Base-by-base conservation (phyloP, 2,113 vertebrate genomes). In the Theristicus caerulescens region DNA sequence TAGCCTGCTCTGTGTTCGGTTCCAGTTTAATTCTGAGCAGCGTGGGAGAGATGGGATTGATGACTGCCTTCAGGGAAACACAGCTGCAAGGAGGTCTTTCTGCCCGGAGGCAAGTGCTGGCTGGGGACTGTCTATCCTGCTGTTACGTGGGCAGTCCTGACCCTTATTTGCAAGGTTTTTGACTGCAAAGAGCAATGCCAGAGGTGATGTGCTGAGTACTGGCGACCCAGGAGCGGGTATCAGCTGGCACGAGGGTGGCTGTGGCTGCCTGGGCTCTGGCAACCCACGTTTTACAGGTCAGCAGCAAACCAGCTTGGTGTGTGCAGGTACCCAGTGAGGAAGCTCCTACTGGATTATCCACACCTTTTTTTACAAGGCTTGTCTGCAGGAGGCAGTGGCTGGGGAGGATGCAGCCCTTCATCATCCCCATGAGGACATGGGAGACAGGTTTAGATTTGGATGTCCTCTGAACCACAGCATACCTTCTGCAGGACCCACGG, bases 151-250 rank as follows among this genome's bases (percentile, higher is more conserved):
- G 44, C 55, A 59, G 44, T 36, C 44, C 51, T 61, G 51, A 65
- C 17, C 10, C 11, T 18, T 47, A 9, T 79, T 89, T 74, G 36
- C 1, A 2, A 82, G 31, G 32, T 18, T 86, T 92, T 82, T 58
- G 55, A 31, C 44, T 61, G 32, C 85, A 36, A 29, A 86, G n/a
- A 46, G 18, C 61, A 46, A 13, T 7, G 8, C 4, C 66, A 65
- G 66, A 51, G 47, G 47, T 71, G 47, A 4, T 19, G 55, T 27
- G 47, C 71, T 59, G 61, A 36, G 25, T 52, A 16, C 16, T 69
- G 49, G 20, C 1, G 13, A 74, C 6, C 11, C 38, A 36, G 66
- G 54, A 73, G 44, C 0, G 0, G 22, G 13, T 32, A 15, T 32
- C 34, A 34, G 26, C 21, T 1, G 0, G 9, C 13, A 20, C 4